Conservation (phyloP, 1,140 invertebrate genomes). For the Lepidostoma basale region DNA sequence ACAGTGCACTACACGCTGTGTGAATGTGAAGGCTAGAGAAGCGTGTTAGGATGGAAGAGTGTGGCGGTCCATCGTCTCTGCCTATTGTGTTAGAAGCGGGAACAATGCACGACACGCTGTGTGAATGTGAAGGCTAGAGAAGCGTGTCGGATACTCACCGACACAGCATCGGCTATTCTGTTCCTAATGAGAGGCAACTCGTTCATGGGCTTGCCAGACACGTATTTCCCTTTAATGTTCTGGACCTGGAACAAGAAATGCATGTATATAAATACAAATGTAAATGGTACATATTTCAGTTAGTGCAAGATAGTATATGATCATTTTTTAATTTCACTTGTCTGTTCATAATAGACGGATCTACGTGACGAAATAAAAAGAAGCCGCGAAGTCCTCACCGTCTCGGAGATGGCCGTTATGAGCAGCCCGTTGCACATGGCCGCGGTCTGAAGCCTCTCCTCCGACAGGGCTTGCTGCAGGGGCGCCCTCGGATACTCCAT, state of each 20-base stretch:
- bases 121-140: too few species aligned
- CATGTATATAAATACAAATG: neutral
- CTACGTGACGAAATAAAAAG: too few species aligned
- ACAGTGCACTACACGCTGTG: too few species aligned
- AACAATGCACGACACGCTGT: too few species aligned
- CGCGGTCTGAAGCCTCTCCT: neutral
- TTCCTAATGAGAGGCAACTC: conserved; percentile 19
- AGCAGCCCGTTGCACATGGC: conserved; percentile 13
- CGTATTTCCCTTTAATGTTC: conserved; percentile 16
- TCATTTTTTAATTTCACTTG: too few species aligned
- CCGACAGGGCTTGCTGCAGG: neutral
- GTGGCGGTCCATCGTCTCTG: too few species aligned
- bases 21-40: too few species aligned
- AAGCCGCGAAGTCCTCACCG: neutral
- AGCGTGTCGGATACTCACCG: too few species aligned
- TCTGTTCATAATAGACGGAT: too few species aligned
- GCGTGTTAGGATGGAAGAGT: too few species aligned
- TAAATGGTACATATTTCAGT: neutral
- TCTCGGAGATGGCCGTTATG: neutral
- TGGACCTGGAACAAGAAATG: neutral
- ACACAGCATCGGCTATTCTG: conserved; percentile 16
- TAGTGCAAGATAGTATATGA: too few species aligned
- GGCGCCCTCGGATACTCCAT: neutral
- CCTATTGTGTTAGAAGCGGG: too few species aligned
- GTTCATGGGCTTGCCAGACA: neutral